These are phyloP conservation scores for Pomatostomus ruficeps DNA, from an alignment of 2,113 vertebrate species.

Conservation along the genomic window DNA sequence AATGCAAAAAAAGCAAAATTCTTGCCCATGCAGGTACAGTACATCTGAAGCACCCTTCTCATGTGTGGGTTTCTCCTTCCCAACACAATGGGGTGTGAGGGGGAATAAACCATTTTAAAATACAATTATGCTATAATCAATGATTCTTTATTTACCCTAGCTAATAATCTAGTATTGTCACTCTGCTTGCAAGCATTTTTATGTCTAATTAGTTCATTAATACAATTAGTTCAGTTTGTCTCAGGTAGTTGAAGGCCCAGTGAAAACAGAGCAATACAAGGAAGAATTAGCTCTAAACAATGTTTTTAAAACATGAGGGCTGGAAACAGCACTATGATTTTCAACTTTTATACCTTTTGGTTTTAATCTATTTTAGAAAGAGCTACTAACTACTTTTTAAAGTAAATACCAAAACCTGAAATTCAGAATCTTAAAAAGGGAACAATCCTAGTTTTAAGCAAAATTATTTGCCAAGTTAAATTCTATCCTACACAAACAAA, in stretches of 20 bases:
- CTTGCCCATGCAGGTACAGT: neutral
- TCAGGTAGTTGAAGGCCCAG: accelerated
- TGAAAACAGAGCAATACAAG: neutral
- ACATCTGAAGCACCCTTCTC: neutral
- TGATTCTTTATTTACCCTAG: neutral
- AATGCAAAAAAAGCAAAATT: neutral
- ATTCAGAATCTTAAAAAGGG: neutral
- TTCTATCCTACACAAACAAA: neutral
- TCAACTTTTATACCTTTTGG: neutral
- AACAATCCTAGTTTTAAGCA: neutral
- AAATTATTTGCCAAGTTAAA: neutral
- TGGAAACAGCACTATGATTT: neutral
- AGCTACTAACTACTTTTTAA: neutral
- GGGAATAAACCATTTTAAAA: neutral
- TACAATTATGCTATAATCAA: neutral
- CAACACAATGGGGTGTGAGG: accelerated
- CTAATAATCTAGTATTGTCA: neutral
- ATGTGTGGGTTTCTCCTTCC: neutral
- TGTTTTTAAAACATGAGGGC: neutral
- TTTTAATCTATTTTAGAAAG: neutral
- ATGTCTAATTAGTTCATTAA: neutral
- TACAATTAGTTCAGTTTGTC: neutral
- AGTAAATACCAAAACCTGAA: neutral
- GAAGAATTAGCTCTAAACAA: neutral
- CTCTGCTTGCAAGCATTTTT: neutral